Base-by-base conservation (phyloP, 2,888 invertebrate species). In the Cephus nigrinus region DNA sequence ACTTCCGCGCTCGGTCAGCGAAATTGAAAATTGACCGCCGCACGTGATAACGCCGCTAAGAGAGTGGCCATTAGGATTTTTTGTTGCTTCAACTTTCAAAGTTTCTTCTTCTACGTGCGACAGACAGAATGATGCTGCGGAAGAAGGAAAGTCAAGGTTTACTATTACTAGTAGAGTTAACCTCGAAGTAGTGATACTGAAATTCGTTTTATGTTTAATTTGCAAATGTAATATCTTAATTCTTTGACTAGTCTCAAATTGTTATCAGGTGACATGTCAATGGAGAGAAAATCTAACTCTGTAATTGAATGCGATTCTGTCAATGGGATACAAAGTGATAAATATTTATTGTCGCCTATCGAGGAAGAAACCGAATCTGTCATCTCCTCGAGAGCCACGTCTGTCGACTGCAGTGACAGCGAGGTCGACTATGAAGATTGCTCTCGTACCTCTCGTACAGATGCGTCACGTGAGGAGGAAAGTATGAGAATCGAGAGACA, bases 11-110 rank as follows among this genome's bases (percentile, higher is more conserved):
- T 78, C 80, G 82, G 83, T 86, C 86, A 86, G 87, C 84, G 85
- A 87, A 88, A 88, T 87, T 85, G 86, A 87, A 89, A 88, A 88
- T 87, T 86, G 85, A 76, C 68, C 81, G 78, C 78, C 31, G 31
- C 32, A 31, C 71, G 33, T 71, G 33, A 71, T 71, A 71, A 74
- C 35, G 69, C 23, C 78, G 75, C 75, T 68, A 75, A 75, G 78
- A 79, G 40, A 68, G 78, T 69, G 40, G 80, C 74, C 81, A 83
- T 83, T 81, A 82, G 79, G 77, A 36, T 74, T 77, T 78, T 79
- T 79, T 75, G 68, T 75, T 71, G 31, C 77, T 68, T 79, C 74
- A 75, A 73, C 71, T 74, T 76, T 68, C 35, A 23, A 71, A 68
- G 34, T 32, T 76, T n/a, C 33, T 72, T 30, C 76, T 74, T 79